Conservation (phyloP, 2,888 invertebrate species). For the Tetragonisca angustula region DNA sequence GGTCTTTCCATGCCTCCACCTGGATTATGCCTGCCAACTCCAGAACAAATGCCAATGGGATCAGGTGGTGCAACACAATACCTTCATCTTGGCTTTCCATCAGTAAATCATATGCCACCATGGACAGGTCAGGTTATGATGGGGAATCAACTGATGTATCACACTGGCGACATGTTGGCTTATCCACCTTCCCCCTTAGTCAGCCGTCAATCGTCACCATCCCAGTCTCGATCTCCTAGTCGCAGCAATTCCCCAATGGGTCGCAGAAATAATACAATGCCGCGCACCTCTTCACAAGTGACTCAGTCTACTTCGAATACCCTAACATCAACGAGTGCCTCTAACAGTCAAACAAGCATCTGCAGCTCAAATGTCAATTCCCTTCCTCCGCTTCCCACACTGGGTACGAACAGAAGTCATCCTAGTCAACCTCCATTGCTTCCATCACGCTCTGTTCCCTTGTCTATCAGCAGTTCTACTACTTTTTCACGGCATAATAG, state of each 20-base stretch:
- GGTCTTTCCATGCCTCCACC: conserved; percentile 80
- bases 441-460: conserved; percentile 75
- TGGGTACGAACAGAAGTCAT: conserved; percentile 72
- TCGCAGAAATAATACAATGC: conserved; percentile 82
- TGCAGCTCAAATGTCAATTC: conserved; percentile 78
- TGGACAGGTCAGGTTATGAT: conserved; percentile 82
- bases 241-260: conserved; percentile 81
- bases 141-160: conserved; percentile 81
- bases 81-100: conserved; percentile 80
- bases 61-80: conserved; percentile 75
- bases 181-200: conserved; percentile 89
- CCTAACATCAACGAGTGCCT: conserved; percentile 75
- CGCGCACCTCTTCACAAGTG: conserved; percentile 83
- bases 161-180: conserved; percentile 78
- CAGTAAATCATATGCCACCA: conserved; percentile 80
- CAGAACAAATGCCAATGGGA: conserved; percentile 81
- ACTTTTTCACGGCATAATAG: conserved; percentile 76
- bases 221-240: conserved; percentile 87
- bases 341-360: conserved; percentile 80
- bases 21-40: conserved; percentile 79
- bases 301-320: conserved; percentile 76
- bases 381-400: conserved; percentile 72
- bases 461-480: conserved; percentile 71
- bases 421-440: conserved; percentile 74
- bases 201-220: conserved; percentile 90